phyloP scores from a whole-genome alignment of 2,113 vertebrate genomes.

The Origma solitaria region DNA sequence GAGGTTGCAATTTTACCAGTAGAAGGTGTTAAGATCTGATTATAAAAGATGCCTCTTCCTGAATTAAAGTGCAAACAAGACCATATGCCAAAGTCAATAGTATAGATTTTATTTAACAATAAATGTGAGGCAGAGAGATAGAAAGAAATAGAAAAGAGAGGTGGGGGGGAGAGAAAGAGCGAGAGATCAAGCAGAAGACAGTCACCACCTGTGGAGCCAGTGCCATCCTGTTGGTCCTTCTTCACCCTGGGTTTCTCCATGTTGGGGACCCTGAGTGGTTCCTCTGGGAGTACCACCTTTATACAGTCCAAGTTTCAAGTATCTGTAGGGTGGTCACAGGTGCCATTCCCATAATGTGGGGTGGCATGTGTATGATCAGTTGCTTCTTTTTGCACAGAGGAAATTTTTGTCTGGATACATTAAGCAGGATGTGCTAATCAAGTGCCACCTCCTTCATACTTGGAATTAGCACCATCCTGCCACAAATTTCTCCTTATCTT shows the following conservation, averaged over 20 bases:
- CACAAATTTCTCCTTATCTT: background rate
- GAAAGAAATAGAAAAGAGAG: background rate
- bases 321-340: rapidly evolving
- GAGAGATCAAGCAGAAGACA: background rate
- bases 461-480: background rate
- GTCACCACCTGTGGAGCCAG: background rate
- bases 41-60: background rate
- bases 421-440: background rate
- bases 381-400: background rate
- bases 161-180: background rate
- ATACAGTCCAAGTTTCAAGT: background rate
- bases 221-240: rapidly evolving
- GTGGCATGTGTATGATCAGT: background rate
- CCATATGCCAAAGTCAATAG: background rate
- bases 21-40: background rate
- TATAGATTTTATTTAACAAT: background rate
- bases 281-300: background rate
- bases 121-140: background rate
- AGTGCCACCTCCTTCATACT: background rate
- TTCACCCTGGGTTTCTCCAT: background rate
- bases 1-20: background rate
- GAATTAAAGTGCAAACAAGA: background rate
- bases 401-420: background rate
- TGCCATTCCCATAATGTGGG: background rate
- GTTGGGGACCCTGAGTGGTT: rapidly evolving